Base-by-base conservation (phyloP, 2,113 vertebrate genomes). In the Climacteris rufus region DNA sequence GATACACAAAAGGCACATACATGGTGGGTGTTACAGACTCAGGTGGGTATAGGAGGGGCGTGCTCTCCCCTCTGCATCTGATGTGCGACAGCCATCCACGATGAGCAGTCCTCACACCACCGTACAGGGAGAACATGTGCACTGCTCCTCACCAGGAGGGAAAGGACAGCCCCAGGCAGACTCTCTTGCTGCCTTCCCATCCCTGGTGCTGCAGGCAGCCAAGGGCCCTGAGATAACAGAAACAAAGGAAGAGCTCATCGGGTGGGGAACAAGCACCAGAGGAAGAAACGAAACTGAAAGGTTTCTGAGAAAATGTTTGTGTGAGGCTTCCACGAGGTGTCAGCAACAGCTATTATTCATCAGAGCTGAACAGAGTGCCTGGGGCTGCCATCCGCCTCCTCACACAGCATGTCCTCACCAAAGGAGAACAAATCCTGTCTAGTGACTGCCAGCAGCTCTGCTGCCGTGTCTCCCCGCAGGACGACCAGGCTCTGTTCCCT, bases 261-360 rank as follows among this genome's bases (percentile, higher is more conserved):
- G 37, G 10, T 6, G 10, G 7, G 22, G 31, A 93, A 49, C 23
- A 35, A 50, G 23, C 53, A 91, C n/a, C 45, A 45, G 63, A 20
- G 5, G 11, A 52, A 39, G 57, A 94, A 93, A 87, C 1, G 24
- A 91, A 95, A 94, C 59, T 1, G 5, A 78, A 90, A 68, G 15
- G 6, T 72, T 90, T 76, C 50, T 72, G 39, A 79, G 42, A 35
- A 82, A 87, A 85, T 53, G 17, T 47, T 94, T 87, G 24, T 75
- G 74, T 47, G n/a, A 83, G 49, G 30, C 85, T 93, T 95, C 95
- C 91, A 90, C 61, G 57, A 96, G 93, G 91, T 87, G 89, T 95
- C 96, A 96, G 93, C 94, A 95, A 37, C 75, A 95, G 94, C 90
- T 77, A n/a, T 89, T 71, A 42, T 33, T 87, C 78, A 87, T 40